These are phyloP conservation scores for Philereme transversata DNA, from an alignment of 2,888 invertebrate species.

Conservation along the genomic window DNA sequence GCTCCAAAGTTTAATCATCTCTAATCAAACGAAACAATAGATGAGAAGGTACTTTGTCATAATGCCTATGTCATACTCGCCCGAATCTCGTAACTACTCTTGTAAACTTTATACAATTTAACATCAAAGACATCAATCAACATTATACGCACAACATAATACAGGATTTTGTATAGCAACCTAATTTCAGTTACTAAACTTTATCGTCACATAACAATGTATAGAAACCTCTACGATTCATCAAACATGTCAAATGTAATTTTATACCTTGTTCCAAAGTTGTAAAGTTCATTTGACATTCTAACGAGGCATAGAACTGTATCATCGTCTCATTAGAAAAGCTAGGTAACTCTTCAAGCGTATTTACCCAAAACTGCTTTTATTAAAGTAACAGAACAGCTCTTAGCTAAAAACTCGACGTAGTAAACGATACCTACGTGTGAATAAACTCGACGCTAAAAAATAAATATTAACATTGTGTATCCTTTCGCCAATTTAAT, in stretches of 20 bases:
- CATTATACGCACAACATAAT: constrained; percentile 1
- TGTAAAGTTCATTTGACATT: constrained; percentile 22
- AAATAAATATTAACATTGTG: too few relatives aligned
- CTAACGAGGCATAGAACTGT: constrained; percentile 15
- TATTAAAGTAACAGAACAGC: too few relatives aligned
- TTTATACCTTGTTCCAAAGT: too few relatives aligned
- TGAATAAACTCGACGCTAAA: too few relatives aligned
- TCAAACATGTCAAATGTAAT: not conserved
- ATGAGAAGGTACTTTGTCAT: constrained; percentile 11
- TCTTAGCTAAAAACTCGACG: too few relatives aligned
- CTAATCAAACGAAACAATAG: constrained; percentile 2
- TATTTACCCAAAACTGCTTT: too few relatives aligned
- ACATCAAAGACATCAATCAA: constrained; percentile 25
- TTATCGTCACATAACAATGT: constrained; percentile 21
- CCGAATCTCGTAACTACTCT: constrained; percentile 12
- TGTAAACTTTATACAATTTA: constrained; percentile 15
- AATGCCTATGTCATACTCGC: constrained; percentile 12
- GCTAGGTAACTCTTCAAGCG: not conserved
- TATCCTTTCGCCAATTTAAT: too few relatives aligned
- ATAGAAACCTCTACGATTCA: constrained; percentile 6
- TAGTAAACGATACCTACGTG: too few relatives aligned
- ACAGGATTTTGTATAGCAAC: constrained; percentile 12
- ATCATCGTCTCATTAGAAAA: constrained; percentile 1
- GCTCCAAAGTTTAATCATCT: not conserved
- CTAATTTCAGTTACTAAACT: constrained; percentile 23